phyloP scores from a whole-genome alignment of 2,888 invertebrate species.

The Herminia tarsipennalis region DNA sequence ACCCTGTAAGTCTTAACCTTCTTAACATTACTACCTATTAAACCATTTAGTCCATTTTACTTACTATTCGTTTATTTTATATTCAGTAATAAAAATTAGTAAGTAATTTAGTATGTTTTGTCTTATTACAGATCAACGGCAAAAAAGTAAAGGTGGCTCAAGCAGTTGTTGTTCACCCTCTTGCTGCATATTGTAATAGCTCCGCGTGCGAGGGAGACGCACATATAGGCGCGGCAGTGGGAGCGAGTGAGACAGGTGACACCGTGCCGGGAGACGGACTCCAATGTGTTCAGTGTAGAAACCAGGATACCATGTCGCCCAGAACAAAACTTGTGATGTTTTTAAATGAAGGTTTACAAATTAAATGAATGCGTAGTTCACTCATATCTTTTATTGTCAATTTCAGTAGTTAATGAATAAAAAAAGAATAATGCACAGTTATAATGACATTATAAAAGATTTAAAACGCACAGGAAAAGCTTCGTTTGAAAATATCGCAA shows the following conservation, averaged over 20 bases:
- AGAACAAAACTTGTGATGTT: conserved; percentile 66
- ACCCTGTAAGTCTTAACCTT: conserved; percentile 49
- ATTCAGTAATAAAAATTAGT: not conserved
- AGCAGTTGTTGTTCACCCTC: conserved; percentile 97
- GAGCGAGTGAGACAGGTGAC: conserved; percentile 59
- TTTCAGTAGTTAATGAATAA: conserved; percentile 40
- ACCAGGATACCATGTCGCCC: conserved; percentile 61
- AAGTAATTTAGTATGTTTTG: conserved; percentile 15
- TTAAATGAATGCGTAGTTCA: conserved; percentile 43
- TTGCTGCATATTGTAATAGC: conserved; percentile 96
- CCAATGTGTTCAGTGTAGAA: conserved; percentile 76
- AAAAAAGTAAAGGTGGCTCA: conserved; percentile 97
- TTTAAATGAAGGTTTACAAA: conserved; percentile 57
- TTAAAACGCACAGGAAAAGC: conserved; percentile 60
- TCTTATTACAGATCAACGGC: conserved; percentile 94
- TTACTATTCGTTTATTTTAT: not conserved
- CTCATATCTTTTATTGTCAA: conserved; percentile 49
- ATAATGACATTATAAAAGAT: conserved; percentile 41
- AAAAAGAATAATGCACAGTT: conserved; percentile 43
- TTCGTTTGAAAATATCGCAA: conserved; percentile 71
- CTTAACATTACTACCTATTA: conserved; percentile 7
- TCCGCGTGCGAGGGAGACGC: conserved; percentile 50
- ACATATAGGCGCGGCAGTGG: conserved; percentile 52
- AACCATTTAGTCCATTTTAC: not conserved
- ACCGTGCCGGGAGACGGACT: conserved; percentile 64